Conservation (phyloP, 2,797 vertebrate species). For the Helicolenus hilgendorfi region DNA sequence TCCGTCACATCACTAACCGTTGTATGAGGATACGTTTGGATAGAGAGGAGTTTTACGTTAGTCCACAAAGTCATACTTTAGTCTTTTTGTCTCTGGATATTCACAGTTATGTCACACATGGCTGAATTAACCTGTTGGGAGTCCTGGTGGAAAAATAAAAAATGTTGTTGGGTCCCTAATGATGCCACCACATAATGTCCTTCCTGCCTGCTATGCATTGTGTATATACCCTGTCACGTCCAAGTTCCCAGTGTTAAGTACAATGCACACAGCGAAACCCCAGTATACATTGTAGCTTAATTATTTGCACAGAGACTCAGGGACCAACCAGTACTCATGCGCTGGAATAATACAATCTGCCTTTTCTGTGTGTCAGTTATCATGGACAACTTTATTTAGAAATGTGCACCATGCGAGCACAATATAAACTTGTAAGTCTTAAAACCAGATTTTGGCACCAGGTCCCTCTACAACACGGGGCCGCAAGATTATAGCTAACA, state of each 20-base stretch:
- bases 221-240: neutral
- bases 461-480: neutral
- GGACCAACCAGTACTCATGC: neutral
- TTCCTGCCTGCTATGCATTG: neutral
- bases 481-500: neutral
- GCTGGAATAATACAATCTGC: conserved; percentile 4
- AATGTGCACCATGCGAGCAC: neutral
- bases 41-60: neutral
- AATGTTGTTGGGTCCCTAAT: neutral
- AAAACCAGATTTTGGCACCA: neutral
- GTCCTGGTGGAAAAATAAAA: neutral
- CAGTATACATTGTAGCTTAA: neutral
- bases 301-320: conserved; percentile 12
- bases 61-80: neutral
- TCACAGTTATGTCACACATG: neutral
- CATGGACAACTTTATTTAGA: neutral
- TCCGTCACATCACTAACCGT: too few relatives aligned
- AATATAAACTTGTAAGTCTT: neutral
- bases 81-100: neutral
- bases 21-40: neutral
- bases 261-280: neutral
- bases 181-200: neutral
- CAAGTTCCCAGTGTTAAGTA: conserved; percentile 9
- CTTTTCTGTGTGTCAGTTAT: neutral
- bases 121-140: neutral